Evolutionary conservation across 2,888 invertebrate species (phyloP), one percentile per base, ranked within the genome.

Genomic region (Uropetala carovei): DNA sequence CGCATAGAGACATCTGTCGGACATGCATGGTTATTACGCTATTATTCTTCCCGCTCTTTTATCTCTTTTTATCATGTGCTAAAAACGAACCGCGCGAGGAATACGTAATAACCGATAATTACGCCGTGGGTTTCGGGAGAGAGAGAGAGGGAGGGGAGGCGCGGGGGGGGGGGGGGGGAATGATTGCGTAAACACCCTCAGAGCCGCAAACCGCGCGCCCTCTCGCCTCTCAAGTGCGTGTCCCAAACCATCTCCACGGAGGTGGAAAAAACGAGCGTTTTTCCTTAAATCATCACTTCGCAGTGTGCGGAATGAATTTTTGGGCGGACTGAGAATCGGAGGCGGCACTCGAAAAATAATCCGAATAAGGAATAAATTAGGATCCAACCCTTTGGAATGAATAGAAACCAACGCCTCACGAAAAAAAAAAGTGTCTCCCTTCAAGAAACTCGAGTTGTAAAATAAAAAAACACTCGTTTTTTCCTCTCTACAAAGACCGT

Each of bases 71-170:
- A 86, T 86, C 86, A 86, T 60, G 86, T 86, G 60, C 86, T 60
- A 30, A 89, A 89, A 89, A 64, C 68, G 68, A 68, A 68, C 89
- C 60, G n/a, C 64, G 68, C n/a, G 89, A 68, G 43, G 64, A 89
- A 89, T 68, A 89, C 64, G 68, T 89, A 89, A 89, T 56, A 89
- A 56, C 89, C 89, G 64, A 89, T 68, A 89, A 89, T 64, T 56
- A 68, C 89, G 68, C 64, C 86, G 30, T 86, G 58, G 82, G 85
- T 86, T 86, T 60, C 13, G 30, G 30, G 27, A 30, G 9, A 30
- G 43, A 43, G 5, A 43, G 5, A 43, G n/a, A n/a, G n/a, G n/a
- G n/a, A n/a, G n/a, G n/a, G n/a, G n/a, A n/a, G n/a, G 60, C 60
- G 14, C 18, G 60, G 60, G 60, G 60, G 60, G 60, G 60, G 60